A percentile compares a stretch with the other conserved stretches of the same genome.
Conservation (phyloP, 2,113 vertebrate species). For the Phyllopteryx taeniolatus region DNA sequence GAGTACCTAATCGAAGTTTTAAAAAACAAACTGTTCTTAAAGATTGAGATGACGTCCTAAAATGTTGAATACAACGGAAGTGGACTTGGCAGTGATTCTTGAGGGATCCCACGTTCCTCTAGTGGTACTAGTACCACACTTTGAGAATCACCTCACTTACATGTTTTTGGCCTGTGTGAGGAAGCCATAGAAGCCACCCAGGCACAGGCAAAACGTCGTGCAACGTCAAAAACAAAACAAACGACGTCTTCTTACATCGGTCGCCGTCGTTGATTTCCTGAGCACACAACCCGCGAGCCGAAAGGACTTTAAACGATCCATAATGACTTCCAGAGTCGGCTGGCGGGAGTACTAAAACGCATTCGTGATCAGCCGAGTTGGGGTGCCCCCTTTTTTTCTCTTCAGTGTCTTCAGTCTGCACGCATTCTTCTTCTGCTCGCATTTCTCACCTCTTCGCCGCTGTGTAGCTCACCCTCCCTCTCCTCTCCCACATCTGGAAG, state of each 20-base stretch:
- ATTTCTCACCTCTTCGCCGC: conserved; percentile 5
- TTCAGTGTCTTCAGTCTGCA: conserved; percentile 5
- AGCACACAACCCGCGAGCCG: conserved; percentile 9
- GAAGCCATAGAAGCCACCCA: too few species aligned
- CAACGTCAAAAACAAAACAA: conserved; percentile 4
- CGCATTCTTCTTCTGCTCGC: conserved; percentile 4
- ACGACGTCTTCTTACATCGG: neutral
- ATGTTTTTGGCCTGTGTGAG: too few species aligned
- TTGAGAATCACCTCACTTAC: too few species aligned
- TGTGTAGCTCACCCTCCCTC: conserved; percentile 7
- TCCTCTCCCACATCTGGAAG: conserved; percentile 38
- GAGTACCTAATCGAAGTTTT: too few species aligned
- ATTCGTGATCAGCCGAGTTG: too few species aligned
- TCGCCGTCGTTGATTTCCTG: conserved; percentile 8
- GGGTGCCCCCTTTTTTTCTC: neutral
- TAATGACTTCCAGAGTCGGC: conserved; percentile 56
- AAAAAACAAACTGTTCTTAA: too few species aligned
- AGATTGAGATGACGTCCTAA: too few species aligned
- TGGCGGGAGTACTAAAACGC: neutral
- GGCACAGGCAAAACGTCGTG: too few species aligned
- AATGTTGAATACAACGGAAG: too few species aligned
- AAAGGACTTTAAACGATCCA: conserved; percentile 28
- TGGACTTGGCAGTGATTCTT: too few species aligned
- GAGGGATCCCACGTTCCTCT: too few species aligned
- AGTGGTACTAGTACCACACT: too few species aligned